Evolutionary conservation across 2,113 vertebrate species (phyloP).

Genomic region (Lophotis ruficrista): DNA sequence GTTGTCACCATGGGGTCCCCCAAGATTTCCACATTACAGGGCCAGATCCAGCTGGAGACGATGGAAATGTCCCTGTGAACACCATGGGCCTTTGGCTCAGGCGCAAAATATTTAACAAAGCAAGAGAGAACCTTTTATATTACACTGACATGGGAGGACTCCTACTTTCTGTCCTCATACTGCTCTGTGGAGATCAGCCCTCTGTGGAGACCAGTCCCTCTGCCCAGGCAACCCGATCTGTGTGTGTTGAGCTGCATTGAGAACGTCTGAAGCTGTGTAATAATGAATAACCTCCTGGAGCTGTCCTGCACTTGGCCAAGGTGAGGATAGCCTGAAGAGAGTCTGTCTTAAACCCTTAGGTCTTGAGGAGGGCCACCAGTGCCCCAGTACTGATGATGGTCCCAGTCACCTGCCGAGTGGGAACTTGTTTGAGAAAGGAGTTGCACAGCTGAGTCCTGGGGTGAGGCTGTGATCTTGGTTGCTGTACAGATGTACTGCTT

Average conservation of each 20-base stretch:
- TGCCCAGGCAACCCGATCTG: accelerated
- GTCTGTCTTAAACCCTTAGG: background rate
- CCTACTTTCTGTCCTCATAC: background rate
- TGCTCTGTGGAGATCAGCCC: background rate
- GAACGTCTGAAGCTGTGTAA: background rate
- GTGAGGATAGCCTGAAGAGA: background rate
- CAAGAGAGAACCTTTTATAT: background rate
- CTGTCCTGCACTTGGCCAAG: background rate
- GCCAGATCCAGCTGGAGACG: background rate
- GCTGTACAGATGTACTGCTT: background rate
- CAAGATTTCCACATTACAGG: background rate
- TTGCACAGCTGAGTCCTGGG: background rate
- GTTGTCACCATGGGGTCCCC: background rate
- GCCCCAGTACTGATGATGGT: no score
- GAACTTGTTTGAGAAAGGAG: background rate
- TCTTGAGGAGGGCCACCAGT: background rate
- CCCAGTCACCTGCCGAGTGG: background rate
- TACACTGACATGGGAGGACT: background rate
- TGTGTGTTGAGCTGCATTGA: background rate
- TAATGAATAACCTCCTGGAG: background rate
- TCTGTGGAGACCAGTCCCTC: background rate
- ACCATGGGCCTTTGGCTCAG: background rate
- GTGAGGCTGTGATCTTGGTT: background rate
- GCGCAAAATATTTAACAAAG: background rate
- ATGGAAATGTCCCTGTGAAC: background rate